Base-by-base conservation (phyloP, 1,140 invertebrate genomes). In the Drosophila orosa region DNA sequence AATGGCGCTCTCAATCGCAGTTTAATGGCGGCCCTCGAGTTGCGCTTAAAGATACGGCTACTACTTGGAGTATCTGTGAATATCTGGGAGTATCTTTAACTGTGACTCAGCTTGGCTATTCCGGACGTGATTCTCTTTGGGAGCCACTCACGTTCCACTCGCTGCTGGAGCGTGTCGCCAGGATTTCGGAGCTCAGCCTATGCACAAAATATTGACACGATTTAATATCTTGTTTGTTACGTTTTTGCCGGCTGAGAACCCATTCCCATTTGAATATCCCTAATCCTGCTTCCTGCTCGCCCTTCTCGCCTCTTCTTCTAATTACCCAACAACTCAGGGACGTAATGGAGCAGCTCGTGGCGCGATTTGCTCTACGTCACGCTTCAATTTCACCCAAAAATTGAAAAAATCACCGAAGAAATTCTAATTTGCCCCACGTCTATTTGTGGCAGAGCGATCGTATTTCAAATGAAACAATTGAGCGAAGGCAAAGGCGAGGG, bases 391-490 rank as follows among this genome's bases (percentile, higher is more conserved):
- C 40, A 52, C 35, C 47, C 57, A 60, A 48, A 83, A 89, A 84
- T 89, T 89, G 84, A 87, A 89, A 87, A 62, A 61, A 60, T 54
- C 50, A 33, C 54, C 33, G 50, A 67, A 40, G 19, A 61, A 79
- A 62, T 60, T 58, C 22, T 50, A 59, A 67, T 83, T 83, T 68
- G 44, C 29, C 57, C 17, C 17, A 10, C 45, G 74, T 78, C 74
- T 71, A 71, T 78, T 71, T 69, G 74, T 72, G 67, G 65, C 59
- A 69, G 6, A 33, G 67, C 65, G 61, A 79, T 83, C 76, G 86
- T 87, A 87, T 74, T 87, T 89, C 80, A 76, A 66, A 55, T 60
- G 84, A 87, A 89, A 89, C 76, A 89, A 87, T 89, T 74, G 83
- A 80, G 84, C 73, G 78, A 17, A 62, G 74, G 84, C 73, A 74